Evolutionary conservation across 1,140 invertebrate species (phyloP).

Genomic region (Arion vulgaris): DNA sequence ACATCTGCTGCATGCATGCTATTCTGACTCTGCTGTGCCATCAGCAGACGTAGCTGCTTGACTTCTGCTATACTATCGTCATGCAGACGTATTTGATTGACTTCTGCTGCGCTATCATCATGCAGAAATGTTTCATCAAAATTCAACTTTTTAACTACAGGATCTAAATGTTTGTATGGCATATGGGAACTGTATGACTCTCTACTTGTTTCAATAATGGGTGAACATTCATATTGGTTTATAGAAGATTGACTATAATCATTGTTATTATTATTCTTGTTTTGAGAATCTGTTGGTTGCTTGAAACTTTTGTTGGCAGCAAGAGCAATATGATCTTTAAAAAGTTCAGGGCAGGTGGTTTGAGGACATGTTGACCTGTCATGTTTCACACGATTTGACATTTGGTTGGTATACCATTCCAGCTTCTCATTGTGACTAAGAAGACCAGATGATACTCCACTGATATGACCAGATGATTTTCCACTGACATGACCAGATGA

Average conservation of each 20-base stretch:
- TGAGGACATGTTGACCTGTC: not conserved
- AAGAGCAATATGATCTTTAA: not conserved
- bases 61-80: no score
- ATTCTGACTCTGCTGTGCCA: no score
- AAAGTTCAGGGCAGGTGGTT: not conserved
- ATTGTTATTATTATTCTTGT: not conserved
- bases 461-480: not conserved
- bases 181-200: not conserved
- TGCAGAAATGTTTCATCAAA: not conserved
- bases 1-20: no score
- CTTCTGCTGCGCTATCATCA: not conserved
- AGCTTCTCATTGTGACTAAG: not conserved
- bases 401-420: not conserved
- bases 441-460: not conserved
- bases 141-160: constrained; percentile 2
- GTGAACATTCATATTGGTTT: not conserved
- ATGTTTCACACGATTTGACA: not conserved
- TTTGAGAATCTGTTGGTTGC: not conserved
- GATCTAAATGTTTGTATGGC: not conserved
- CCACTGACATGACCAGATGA: not conserved
- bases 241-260: not conserved
- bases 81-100: no score
- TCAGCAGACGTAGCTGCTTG: no score
- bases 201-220: not conserved
- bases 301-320: not conserved